These are phyloP conservation scores for Chrysolina americana DNA, from an alignment of 2,888 invertebrate genomes.

Conservation along the genomic window DNA sequence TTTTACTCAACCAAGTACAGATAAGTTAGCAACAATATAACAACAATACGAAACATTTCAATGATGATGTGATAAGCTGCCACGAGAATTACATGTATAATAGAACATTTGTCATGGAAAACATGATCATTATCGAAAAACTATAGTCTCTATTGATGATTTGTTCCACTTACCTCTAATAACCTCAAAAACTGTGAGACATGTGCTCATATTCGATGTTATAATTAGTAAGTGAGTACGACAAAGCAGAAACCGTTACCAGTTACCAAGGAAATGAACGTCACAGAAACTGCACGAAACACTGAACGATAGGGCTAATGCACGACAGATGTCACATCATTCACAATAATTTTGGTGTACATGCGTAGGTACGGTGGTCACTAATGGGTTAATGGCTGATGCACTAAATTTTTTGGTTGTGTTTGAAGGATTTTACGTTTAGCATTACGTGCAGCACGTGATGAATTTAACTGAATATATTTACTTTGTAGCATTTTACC, in stretches of 20 bases:
- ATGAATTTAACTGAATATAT: too few species aligned
- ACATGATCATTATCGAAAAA: neutral
- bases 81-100: neutral
- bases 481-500: too few species aligned
- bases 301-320: neutral
- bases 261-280: neutral
- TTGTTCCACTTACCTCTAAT: neutral
- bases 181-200: neutral
- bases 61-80: neutral
- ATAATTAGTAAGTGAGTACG: neutral
- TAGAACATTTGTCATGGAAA: neutral
- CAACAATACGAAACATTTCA: neutral
- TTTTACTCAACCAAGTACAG: neutral
- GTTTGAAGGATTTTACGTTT: too few species aligned
- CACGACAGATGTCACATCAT: too few species aligned
- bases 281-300: neutral
- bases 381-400: too few species aligned
- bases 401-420: too few species aligned
- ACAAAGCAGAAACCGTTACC: neutral
- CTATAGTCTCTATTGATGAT: neutral
- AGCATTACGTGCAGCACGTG: too few species aligned
- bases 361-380: too few species aligned
- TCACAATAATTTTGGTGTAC: too few species aligned
- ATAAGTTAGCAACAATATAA: constrained; percentile 8
- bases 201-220: constrained; percentile 1